Conservation (phyloP, 2,113 vertebrate species). For the Zonotrichia leucophrys region DNA sequence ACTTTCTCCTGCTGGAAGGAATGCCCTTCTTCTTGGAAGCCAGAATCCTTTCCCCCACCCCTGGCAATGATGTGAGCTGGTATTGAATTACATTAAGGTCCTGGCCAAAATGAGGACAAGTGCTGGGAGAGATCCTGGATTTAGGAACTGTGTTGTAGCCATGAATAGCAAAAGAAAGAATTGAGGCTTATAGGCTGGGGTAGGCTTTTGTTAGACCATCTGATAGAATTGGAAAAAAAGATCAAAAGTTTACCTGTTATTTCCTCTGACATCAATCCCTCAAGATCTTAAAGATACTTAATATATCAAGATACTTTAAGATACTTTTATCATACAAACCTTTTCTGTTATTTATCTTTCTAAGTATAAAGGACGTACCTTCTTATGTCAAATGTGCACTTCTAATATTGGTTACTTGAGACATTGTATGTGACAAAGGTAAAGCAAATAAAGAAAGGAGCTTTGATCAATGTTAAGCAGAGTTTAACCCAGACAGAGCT, state of each 20-base stretch:
- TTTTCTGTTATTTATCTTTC: not conserved
- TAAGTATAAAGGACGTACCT: not conserved
- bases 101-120: not conserved
- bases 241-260: not conserved
- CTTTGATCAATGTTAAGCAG: not conserved
- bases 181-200: not conserved
- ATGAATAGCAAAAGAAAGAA: not conserved
- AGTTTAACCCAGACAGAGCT: not conserved
- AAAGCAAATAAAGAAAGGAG: not conserved
- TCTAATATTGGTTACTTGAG: not conserved
- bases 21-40: not conserved
- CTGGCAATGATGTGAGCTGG: not conserved
- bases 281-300: not conserved
- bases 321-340: not conserved
- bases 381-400: not conserved
- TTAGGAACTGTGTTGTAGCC: not conserved
- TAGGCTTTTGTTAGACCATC: not conserved
- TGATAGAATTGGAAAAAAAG: not conserved
- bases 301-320: not conserved
- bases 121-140: not conserved
- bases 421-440: not conserved
- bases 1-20: not conserved
- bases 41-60: not conserved
- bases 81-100: not conserved
- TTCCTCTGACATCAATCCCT: not conserved